Evolutionary conservation across 1,140 invertebrate species (phyloP).

Genomic region (Drosophila kohkoa): DNA sequence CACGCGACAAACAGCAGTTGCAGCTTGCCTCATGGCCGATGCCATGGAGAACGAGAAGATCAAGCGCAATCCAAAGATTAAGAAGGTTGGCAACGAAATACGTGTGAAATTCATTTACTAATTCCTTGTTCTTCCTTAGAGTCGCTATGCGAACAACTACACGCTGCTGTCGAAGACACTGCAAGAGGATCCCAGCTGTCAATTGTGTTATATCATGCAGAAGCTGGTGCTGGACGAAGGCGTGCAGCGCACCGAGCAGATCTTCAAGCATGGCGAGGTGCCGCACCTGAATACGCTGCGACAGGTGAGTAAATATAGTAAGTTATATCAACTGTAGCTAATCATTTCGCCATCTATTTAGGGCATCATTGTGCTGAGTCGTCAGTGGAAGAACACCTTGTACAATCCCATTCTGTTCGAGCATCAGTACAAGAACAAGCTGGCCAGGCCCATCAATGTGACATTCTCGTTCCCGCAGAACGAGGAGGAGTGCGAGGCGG

Average conservation of each 20-base stretch:
- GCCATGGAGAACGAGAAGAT: conserved; percentile 90
- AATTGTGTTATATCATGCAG: conserved; percentile 95
- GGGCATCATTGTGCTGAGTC: conserved; percentile 95
- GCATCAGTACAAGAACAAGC: conserved; percentile 94
- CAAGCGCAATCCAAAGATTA: conserved; percentile 81
- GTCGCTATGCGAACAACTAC: conserved; percentile 93
- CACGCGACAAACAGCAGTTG: conserved; percentile 92
- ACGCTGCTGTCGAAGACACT: conserved; percentile 95
- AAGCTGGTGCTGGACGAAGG: conserved; percentile 93
- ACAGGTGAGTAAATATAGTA: conserved; percentile 86
- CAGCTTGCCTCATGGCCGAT: conserved; percentile 97
- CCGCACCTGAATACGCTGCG: conserved; percentile 95
- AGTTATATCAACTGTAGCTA: not conserved
- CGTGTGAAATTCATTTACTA: not conserved
- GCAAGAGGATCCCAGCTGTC: conserved; percentile 98
- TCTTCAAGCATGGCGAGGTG: conserved; percentile 92
- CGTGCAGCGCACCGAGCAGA: conserved; percentile 91
- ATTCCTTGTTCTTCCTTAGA: conserved; percentile 86
- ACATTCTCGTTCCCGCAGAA: conserved; percentile 94
- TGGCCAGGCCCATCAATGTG: conserved; percentile 93
- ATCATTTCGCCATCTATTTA: conserved; percentile 77
- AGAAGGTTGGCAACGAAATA: conserved; percentile 61
- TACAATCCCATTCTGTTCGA: conserved; percentile 96
- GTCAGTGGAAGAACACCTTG: conserved; percentile 98
- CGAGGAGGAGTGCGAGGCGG: conserved; percentile 87